Conservation (phyloP, 2,888 invertebrate species). For the Drosophila anceps region DNA sequence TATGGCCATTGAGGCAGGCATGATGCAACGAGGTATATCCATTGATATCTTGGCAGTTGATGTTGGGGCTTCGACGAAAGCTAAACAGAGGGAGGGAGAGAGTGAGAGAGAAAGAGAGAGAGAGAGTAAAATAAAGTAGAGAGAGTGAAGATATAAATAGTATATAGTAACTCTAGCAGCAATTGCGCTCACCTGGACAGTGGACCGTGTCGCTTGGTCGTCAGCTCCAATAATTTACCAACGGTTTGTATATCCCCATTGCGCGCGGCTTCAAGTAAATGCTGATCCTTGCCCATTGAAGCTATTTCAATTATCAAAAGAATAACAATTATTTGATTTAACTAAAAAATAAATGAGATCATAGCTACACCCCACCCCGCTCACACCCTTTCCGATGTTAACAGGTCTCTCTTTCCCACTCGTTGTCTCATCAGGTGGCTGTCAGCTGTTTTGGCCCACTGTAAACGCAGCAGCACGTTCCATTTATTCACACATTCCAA, state of each 20-base stretch:
- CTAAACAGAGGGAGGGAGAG: constrained; percentile 85
- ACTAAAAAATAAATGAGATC: constrained; percentile 60
- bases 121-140: too few relatives aligned
- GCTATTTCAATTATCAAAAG: constrained; percentile 9
- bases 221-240: constrained; percentile 94
- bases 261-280: constrained; percentile 96
- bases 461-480: constrained; percentile 32
- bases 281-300: constrained; percentile 97
- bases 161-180: background rate
- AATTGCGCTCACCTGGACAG: constrained; percentile 90
- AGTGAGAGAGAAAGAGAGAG: background rate
- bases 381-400: constrained; percentile 37
- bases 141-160: background rate
- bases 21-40: constrained; percentile 97
- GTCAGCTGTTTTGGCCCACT: constrained; percentile 65
- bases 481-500: constrained; percentile 50
- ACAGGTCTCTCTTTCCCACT: constrained; percentile 22
- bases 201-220: constrained; percentile 96
- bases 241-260: constrained; percentile 94
- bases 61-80: constrained; percentile 94
- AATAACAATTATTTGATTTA: constrained; percentile 4
- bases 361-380: constrained; percentile 44
- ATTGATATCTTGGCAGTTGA: constrained; percentile 96
- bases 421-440: constrained; percentile 58
- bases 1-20: constrained; percentile 96